These are phyloP conservation scores for Odontophorus gujanensis DNA, from an alignment of 2,113 vertebrate species.

Conservation along the genomic window DNA sequence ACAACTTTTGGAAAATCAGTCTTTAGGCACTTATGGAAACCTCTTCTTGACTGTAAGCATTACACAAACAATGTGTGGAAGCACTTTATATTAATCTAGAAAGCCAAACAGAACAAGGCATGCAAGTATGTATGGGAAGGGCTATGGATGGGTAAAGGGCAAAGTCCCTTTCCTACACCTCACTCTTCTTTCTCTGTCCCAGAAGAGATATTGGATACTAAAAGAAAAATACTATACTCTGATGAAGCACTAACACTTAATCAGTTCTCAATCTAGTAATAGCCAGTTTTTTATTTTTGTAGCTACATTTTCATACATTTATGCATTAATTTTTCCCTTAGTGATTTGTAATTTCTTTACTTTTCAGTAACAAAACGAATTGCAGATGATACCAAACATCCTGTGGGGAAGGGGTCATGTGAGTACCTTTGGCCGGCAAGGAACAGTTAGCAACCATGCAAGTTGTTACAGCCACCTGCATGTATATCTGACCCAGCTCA, in stretches of 20 bases:
- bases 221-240: rapidly evolving
- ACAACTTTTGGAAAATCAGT: background rate
- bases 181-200: background rate
- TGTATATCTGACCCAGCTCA: background rate
- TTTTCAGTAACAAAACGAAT: background rate
- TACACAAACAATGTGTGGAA: background rate
- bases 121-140: background rate
- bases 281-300: background rate
- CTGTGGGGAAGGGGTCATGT: background rate
- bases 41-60: background rate
- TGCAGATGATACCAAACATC: background rate
- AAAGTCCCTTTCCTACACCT: background rate
- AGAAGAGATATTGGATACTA: background rate
- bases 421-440: background rate
- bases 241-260: background rate
- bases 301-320: background rate
- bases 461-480: background rate
- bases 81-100: background rate
- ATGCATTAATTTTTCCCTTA: background rate
- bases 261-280: background rate
- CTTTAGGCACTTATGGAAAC: background rate
- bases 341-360: background rate
- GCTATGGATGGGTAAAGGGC: background rate
- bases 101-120: background rate
- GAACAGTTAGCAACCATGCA: background rate